Base-by-base conservation (phyloP, 2,888 invertebrate genomes). In the Pegoplata infirma region DNA sequence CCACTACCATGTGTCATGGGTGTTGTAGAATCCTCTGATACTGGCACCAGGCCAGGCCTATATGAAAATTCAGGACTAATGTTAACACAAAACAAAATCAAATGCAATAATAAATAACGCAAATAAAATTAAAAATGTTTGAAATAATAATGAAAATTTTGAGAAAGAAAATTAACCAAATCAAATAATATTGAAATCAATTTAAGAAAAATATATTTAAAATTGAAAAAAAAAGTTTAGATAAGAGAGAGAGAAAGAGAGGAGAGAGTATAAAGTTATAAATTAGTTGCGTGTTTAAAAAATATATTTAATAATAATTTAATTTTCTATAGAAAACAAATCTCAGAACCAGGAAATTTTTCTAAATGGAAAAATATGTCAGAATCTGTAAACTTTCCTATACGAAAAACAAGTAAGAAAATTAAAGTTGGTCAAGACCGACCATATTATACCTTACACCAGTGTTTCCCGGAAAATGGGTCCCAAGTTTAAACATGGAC, bases 11-110 rank as follows among this genome's bases (percentile, higher is more conserved):
- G 83, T 83, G 75, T 86, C 85, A 84, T 83, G 77, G 86, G 84
- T 74, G 88, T 83, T 32, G 90, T 89, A 76, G 89, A 85, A 76
- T 91, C 91, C 87, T 92, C 92, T 32, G 92, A 91, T 83, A 93
- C 92, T 77, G 92, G 92, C 86, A 92, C 92, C 90, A 94, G 90
- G 49, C 94, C 94, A 84, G 93, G 92, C 91, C 94, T 94, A 92
- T 94, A 94, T 93, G 94, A 94, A 91, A 94, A 94, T 92, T 94
- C 94, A 91, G 94, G 94, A 92, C 94, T 94, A 92, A 92, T 84
- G 53, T 79, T 79, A 49, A 63, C 19, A 63, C 19, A 40, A 63
- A 79, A 75, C 61, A 55, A 79, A 79, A 79, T 72, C 79, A 79
- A 71, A 79, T 61, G 23, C 23, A 75, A 73, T 55, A 81, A 80